These are phyloP conservation scores for Deroplatys truncata DNA, from an alignment of 2,888 invertebrate genomes.

Conservation along the genomic window DNA sequence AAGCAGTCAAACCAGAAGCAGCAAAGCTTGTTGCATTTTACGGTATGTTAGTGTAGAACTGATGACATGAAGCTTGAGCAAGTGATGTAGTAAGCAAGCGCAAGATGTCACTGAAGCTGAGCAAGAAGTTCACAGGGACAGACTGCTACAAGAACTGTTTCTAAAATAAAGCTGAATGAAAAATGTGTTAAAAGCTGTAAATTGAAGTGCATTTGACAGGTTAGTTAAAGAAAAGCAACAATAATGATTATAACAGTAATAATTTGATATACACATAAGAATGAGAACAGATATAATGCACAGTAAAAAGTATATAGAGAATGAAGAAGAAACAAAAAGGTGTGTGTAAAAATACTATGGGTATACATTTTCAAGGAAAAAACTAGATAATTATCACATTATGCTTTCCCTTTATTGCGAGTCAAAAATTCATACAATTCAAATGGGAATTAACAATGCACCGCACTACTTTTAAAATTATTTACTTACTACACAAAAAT, in stretches of 20 bases:
- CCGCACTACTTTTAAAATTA: not conserved
- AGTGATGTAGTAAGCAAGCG: not conserved
- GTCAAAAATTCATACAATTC: not conserved
- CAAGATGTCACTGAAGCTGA: not conserved
- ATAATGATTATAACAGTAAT: not conserved
- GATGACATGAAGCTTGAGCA: not conserved
- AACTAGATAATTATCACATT: not conserved
- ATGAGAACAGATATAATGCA: not conserved
- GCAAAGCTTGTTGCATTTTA: not conserved
- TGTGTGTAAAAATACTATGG: not conserved
- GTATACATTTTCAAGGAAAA: not conserved
- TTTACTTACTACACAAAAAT: constrained; percentile 5
- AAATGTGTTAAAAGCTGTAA: not conserved
- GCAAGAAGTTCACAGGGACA: constrained; percentile 22
- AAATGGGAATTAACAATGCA: constrained; percentile 1
- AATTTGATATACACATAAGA: not conserved
- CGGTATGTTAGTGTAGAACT: not conserved
- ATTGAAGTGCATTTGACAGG: not conserved
- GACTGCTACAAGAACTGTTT: constrained; percentile 23
- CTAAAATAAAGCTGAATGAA: not conserved
- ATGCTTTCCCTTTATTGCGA: constrained; percentile 3
- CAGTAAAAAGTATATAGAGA: not conserved
- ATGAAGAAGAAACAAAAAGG: not conserved
- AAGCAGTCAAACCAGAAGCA: constrained; percentile 20
- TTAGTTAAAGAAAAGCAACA: not conserved